Base-by-base conservation (phyloP, 2,888 invertebrate genomes). In the Amphipoea oculea region DNA sequence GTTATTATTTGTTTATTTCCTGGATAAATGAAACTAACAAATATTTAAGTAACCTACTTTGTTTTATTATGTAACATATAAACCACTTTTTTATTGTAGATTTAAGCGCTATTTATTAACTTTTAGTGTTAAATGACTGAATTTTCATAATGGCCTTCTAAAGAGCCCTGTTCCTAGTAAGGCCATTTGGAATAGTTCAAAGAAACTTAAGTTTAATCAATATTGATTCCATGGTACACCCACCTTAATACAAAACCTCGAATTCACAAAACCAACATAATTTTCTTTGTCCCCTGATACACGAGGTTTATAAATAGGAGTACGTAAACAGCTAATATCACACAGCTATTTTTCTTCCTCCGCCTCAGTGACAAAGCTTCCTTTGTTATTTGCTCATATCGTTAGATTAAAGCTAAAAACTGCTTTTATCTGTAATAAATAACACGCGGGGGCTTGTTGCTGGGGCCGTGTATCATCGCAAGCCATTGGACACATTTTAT, bases 401-500 rank as follows among this genome's bases (percentile, higher is more conserved):
- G 69, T 86, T 73, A 85, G 83, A 86, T 86, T 83, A 66, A 76
- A 71, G 67, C 73, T 86, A 81, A 84, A 85, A 85, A 83, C 83
- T 80, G 84, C 48, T 84, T 81, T 81, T 86, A 85, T 85, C 78
- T 77, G 77, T 54, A 78, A 88, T 87, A 88, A 88, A 87, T 88
- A 82, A 86, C 78, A 23, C 68, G 60, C 60, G 71, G 66, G 62
- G 76, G 88, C 85, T 88, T 87, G 83, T 85, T 88, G 81, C 77
- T 73, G 29, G 51, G 65, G 67, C 69, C 63, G 73, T 87, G 87
- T 82, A 87, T 87, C 85, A 87, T 88, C 77, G 70, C 87, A 81
- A 65, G 67, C 80, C 85, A 88, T 88, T 88, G 81, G 85, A 81
- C 81, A 81, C 78, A 85, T 86, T 86, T 86, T 79, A 86, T 86